Evolutionary conservation across 2,113 vertebrate species (phyloP), one percentile per base, ranked within the genome.

Genomic region (Chionomys nivalis): DNA sequence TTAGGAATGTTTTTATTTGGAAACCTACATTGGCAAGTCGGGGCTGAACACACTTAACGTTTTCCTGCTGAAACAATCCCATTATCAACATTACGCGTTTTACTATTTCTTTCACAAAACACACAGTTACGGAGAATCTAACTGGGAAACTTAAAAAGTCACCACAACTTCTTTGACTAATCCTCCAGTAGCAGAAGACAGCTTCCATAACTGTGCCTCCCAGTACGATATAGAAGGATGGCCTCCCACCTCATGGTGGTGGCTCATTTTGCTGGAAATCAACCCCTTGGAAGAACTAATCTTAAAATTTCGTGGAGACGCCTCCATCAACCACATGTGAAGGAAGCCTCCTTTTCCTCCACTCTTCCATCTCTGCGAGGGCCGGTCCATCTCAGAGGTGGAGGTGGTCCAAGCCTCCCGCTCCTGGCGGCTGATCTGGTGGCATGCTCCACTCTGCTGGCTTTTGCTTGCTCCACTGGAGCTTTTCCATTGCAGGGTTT

Each of bases 371-470:
- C 14, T 96, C 98, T 98, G 77, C 98, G 99, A 94, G 99, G 98
- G 93, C 99, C 99, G 65, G 99, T 99, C 98, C 99, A 99, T 95
- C 99, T 99, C 61, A 4, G 16, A 55, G 99, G 98, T 52, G 99
- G 98, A 36, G 98, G 98, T 7, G 99, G 99, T 52, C 99, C 99
- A 90, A 99, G 99, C 49, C 99, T 99, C 70, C 98, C 99, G 95
- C 99, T 99, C 97, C 99, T 99, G 98, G 99, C 99, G 89, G 99
- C 98, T 94, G 99, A 99, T 94, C 99, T 99, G 96, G 99, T 99
- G 89, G 99, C 99, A 98, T 99, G 99, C 97, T 99, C 99, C 94
- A 99, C 99, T 98, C 99, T 99, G 97, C 99, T 99, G 94, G 99
- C 98, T 96, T 55, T 16, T 55, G 52, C 52, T 55, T 16, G 52